These are phyloP conservation scores for Microplitis demolitor DNA, from an alignment of 1,140 invertebrate species.

Conservation along the genomic window DNA sequence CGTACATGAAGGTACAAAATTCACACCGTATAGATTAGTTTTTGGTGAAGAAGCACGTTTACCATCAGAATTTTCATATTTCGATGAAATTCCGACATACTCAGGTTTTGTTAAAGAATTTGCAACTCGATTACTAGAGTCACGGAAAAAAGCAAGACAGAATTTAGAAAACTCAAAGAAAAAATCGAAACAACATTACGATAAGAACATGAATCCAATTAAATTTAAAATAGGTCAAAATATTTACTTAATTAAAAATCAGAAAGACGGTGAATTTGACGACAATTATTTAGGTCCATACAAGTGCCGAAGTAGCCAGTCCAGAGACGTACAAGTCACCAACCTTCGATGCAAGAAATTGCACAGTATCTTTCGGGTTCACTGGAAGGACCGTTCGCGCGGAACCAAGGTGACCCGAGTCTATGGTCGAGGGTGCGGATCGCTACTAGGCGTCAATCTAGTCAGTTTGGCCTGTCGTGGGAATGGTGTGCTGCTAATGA, in stretches of 20 bases:
- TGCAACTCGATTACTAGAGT: neutral
- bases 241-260: slow-evolving; percentile 2
- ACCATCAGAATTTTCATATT: neutral
- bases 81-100: neutral
- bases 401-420: neutral
- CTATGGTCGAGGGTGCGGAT: neutral
- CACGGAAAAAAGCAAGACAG: neutral
- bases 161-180: slow-evolving; percentile 13
- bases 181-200: slow-evolving; percentile 15
- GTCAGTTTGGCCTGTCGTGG: neutral
- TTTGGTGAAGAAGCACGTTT: slow-evolving; percentile 8
- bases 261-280: neutral
- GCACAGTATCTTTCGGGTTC: neutral
- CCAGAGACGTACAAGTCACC: neutral
- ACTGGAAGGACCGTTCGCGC: neutral
- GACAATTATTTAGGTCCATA: slow-evolving; percentile 15
- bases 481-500: too few relatives aligned
- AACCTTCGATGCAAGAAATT: neutral
- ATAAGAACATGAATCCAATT: neutral
- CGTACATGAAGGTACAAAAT: slow-evolving; percentile 16
- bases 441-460: neutral
- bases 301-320: neutral
- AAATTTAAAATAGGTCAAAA: neutral
- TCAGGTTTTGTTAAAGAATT: neutral
- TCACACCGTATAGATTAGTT: slow-evolving; percentile 14